Evolutionary conservation across 1,140 invertebrate species (phyloP).

Genomic region (Pomacea maculata): DNA sequence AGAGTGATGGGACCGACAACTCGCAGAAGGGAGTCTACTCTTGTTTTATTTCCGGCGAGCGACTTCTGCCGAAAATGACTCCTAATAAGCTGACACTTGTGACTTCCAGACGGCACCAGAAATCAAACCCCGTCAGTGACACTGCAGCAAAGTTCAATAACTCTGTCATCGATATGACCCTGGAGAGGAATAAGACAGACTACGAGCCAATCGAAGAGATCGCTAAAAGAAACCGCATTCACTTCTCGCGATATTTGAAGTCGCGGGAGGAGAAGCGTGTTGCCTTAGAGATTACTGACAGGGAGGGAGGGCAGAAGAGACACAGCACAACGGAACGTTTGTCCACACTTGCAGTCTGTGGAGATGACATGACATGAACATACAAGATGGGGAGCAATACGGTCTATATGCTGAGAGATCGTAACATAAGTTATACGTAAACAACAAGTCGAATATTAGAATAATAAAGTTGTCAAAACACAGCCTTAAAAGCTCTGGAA

Average conservation of each 20-base stretch:
- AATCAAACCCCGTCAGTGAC: not conserved
- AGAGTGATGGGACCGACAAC: too few relatives aligned
- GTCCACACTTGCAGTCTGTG: too few relatives aligned
- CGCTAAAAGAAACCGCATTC: conserved; percentile 36
- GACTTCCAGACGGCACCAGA: conserved; percentile 7
- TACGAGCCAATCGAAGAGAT: conserved; percentile 43
- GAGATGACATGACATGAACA: too few relatives aligned
- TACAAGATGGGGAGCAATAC: not conserved
- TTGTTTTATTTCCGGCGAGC: conserved; percentile 20
- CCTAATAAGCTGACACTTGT: conserved; percentile 31
- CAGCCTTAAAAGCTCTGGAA: too few relatives aligned
- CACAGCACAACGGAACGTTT: too few relatives aligned
- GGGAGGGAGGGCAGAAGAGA: not conserved
- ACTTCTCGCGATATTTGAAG: conserved; percentile 22
- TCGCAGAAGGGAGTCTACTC: not conserved
- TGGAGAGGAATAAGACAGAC: conserved; percentile 40
- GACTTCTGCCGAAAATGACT: conserved; percentile 18
- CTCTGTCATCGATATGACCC: conserved; percentile 9
- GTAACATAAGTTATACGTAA: too few relatives aligned
- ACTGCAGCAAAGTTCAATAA: not conserved
- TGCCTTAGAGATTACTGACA: not conserved
- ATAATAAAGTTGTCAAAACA: too few relatives aligned
- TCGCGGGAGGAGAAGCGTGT: conserved; percentile 1
- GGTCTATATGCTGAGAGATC: too few relatives aligned
- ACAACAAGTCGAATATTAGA: too few relatives aligned